Conservation (phyloP, 2,888 invertebrate genomes). For the Amblyjoppa proteus region DNA sequence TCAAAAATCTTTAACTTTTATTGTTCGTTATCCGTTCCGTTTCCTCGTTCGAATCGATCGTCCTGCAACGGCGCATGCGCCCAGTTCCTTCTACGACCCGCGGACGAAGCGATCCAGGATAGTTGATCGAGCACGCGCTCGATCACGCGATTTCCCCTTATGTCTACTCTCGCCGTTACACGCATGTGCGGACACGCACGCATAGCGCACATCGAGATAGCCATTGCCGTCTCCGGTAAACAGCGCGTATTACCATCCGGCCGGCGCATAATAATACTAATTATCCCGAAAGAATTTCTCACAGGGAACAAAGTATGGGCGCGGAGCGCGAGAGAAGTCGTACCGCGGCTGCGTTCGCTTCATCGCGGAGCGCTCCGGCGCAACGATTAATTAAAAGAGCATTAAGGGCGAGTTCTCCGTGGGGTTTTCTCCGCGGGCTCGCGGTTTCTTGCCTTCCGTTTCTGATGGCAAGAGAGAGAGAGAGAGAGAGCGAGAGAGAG, state of each 20-base stretch:
- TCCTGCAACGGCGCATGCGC: conserved; percentile 9
- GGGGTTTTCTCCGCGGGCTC: conserved; percentile 36
- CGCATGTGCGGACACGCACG: conserved; percentile 12
- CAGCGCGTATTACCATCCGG: conserved; percentile 70
- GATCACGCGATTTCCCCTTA: conserved; percentile 63
- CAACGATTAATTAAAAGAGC: conserved; percentile 73
- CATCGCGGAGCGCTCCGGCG: conserved; percentile 53
- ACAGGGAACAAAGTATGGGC: conserved; percentile 64
- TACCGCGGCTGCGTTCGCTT: not conserved
- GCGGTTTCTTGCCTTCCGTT: conserved; percentile 28
- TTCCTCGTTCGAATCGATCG: conserved; percentile 54
- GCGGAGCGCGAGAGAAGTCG: conserved; percentile 1
- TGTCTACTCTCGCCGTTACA: not conserved
- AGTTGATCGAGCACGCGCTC: conserved; percentile 65
- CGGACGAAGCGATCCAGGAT: conserved; percentile 53
- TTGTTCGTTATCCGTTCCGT: not conserved
- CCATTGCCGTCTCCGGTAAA: conserved; percentile 67
- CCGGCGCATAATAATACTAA: conserved; percentile 71
- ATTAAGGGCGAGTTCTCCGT: conserved; percentile 68
- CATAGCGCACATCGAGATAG: conserved; percentile 41
- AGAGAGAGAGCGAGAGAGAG: not conserved
- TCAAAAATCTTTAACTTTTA: no score
- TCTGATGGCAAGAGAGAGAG: not conserved
- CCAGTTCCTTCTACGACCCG: conserved; percentile 42
- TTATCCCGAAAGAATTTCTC: conserved; percentile 69